These are phyloP conservation scores for Berghia stephanieae DNA, from an alignment of 1,140 invertebrate genomes.

Conservation along the genomic window DNA sequence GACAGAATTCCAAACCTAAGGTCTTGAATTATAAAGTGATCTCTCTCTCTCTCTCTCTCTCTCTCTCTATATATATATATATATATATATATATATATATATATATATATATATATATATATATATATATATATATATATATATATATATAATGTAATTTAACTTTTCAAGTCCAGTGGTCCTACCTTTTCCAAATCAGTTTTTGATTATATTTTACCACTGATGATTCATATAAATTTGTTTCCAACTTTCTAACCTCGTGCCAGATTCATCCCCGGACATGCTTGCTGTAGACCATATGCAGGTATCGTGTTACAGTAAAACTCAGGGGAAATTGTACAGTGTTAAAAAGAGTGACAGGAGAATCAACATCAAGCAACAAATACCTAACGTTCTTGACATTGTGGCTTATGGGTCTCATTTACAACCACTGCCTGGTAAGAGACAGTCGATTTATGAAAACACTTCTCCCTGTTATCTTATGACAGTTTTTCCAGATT, in stretches of 20 bases:
- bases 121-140: too few relatives aligned
- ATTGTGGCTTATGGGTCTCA: conserved; percentile 78
- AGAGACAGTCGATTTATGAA: neutral
- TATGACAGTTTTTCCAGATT: neutral
- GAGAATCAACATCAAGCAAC: conserved; percentile 50
- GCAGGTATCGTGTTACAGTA: conserved; percentile 69
- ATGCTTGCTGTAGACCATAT: conserved; percentile 64
- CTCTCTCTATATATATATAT: too few relatives aligned
- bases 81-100: too few relatives aligned
- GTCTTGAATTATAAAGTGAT: too few relatives aligned
- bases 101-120: too few relatives aligned
- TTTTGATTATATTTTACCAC: neutral
- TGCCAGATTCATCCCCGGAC: conserved; percentile 66
- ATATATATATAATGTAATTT: too few relatives aligned
- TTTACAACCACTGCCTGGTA: conserved; percentile 79
- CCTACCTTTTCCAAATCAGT: neutral
- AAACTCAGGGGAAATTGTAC: conserved; percentile 72
- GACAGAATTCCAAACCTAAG: too few relatives aligned
- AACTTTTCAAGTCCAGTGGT: neutral
- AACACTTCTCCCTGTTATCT: neutral
- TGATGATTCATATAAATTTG: neutral
- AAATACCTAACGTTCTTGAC: conserved; percentile 57
- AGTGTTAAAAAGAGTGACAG: conserved; percentile 71
- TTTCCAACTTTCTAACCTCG: conserved; percentile 17
- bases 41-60: too few relatives aligned